A percentile compares a stretch with the other conserved stretches of the same genome.
Conservation (phyloP, 2,888 invertebrate species). For the Caenorhabditis uteleia region DNA sequence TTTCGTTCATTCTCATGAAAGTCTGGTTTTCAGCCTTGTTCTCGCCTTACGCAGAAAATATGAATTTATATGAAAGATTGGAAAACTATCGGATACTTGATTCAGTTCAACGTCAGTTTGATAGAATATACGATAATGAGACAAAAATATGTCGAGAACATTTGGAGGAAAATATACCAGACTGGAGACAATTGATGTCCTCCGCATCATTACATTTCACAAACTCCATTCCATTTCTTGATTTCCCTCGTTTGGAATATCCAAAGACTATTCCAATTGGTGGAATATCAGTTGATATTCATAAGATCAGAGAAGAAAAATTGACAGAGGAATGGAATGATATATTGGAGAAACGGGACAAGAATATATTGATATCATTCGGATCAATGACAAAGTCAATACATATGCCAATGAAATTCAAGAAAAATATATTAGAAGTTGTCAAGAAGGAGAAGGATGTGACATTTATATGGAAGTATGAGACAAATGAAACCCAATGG, state of each 20-base stretch:
- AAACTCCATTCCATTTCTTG: slow-evolving; percentile 33
- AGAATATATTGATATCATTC: slow-evolving; percentile 22
- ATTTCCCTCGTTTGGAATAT: slow-evolving; percentile 31
- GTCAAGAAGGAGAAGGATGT: too few species aligned
- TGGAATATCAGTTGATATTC: slow-evolving; percentile 31
- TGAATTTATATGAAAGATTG: background rate
- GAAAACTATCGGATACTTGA: background rate
- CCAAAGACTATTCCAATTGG: slow-evolving; percentile 35
- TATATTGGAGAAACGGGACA: slow-evolving; percentile 5
- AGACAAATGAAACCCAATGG: too few species aligned
- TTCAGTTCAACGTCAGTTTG: slow-evolving; percentile 10
- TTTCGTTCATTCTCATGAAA: too few species aligned
- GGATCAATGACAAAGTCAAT: slow-evolving; percentile 7
- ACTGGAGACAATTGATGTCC: slow-evolving; percentile 19
- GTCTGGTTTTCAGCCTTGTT: too few species aligned
- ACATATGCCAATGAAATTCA: slow-evolving; percentile 10
- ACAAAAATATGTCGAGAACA: slow-evolving; percentile 2
- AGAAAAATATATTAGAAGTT: too few species aligned
- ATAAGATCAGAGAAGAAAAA: slow-evolving; percentile 9
- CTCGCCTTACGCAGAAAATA: background rate
- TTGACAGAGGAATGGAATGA: slow-evolving; percentile 3
- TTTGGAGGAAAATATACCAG: slow-evolving; percentile 7
- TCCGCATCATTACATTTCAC: slow-evolving; percentile 19
- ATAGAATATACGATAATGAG: slow-evolving; percentile 19
- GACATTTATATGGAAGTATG: too few species aligned